Evolutionary conservation across 2,888 invertebrate species (phyloP), one percentile per base, ranked within the genome.

Genomic region (Caenorhabditis sp.): DNA sequence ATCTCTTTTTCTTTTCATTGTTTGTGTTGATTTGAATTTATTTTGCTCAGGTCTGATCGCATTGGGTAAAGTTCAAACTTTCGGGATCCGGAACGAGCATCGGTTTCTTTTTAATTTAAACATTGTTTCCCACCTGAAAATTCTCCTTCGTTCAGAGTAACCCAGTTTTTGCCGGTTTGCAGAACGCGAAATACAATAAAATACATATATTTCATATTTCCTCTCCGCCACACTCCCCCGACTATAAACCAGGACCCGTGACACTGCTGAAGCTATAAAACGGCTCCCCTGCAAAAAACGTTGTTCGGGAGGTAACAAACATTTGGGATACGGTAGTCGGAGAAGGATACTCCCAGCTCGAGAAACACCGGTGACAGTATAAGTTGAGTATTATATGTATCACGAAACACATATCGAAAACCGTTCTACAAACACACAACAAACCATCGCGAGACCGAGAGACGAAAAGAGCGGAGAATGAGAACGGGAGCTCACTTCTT

Each of bases 381-480:
- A 47, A 35, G 63, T 73, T 63, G 49, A 73, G 73, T 73, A 73
- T n/a, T n/a, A n/a, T 73, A 51, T 63, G 58, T 75, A 66, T 64
- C 75, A 75, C 75, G 75, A 75, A 75, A 75, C 64, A 41, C 49
- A 28, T 44, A 16, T 64, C 26, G 68, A 68, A 68, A 68, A 68
- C 28, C 54, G 54, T 35, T 35, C 35, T 31, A 64, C 47, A 63
- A 74, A 74, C 54, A 63, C 2, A 44, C n/a, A 19, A 19, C 38
- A 7, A 61, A 14, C n/a, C 1, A 12, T 5, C 31, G 31, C n/a
- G n/a, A n/a, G 24, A 31, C 28, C 31, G 49, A n/a, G 47, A 51
- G 47, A 47, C 49, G 31, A 24, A 63, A 74, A 74, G 74, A 75
- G 26, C 66, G 28, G 47, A 24, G 64, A 75, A 47, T 28, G 56